Conservation (phyloP, 2,113 vertebrate genomes). For the Euleptes europaea region DNA sequence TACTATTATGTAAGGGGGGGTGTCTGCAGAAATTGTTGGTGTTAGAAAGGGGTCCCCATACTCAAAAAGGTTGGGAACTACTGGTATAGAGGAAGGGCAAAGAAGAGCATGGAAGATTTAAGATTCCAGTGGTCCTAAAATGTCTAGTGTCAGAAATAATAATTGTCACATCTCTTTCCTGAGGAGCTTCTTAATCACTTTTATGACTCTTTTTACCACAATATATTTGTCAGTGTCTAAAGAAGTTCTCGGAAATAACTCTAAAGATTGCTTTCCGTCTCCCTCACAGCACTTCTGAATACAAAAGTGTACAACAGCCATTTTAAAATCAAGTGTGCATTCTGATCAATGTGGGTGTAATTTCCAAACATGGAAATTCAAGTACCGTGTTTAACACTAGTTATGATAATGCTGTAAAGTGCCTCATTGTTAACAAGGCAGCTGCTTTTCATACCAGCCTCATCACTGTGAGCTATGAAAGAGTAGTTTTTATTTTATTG, state of each 20-base stretch:
- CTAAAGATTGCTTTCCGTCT: neutral
- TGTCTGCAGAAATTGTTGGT: no score
- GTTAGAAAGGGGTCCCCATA: neutral
- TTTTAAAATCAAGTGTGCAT: neutral
- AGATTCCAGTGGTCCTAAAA: neutral
- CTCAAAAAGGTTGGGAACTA: neutral
- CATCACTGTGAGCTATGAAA: neutral
- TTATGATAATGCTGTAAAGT: slow-evolving; percentile 3
- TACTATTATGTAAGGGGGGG: no score
- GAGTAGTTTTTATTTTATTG: neutral
- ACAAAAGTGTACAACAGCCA: neutral
- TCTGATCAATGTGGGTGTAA: neutral
- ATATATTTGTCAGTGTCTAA: neutral
- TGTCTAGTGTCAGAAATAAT: neutral
- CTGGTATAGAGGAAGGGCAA: neutral
- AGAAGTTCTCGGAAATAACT: neutral
- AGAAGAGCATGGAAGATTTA: neutral
- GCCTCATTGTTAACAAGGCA: neutral
- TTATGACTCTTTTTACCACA: no score
- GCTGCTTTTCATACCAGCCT: slow-evolving; percentile 17
- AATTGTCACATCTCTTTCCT: neutral
- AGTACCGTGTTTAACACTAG: neutral
- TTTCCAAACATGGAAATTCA: neutral
- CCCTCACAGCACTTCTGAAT: neutral
- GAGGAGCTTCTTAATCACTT: neutral